These are phyloP conservation scores for Vipera ursinii DNA, from an alignment of 2,797 vertebrate species.

Conservation along the genomic window DNA sequence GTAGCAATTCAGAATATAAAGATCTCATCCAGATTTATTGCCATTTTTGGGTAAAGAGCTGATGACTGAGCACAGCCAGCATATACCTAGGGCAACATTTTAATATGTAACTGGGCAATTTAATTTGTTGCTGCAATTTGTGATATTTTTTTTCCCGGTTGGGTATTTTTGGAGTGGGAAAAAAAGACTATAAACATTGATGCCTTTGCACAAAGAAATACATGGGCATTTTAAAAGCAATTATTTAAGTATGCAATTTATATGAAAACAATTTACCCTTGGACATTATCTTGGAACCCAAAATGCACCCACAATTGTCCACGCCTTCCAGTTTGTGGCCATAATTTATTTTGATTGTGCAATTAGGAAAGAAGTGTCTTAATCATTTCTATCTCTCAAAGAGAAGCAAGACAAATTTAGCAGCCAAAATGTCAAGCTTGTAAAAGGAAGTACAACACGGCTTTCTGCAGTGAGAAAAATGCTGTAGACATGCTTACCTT, in stretches of 20 bases:
- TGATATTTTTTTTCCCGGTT: neutral
- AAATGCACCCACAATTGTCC: constrained; percentile 65
- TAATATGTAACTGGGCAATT: constrained; percentile 51
- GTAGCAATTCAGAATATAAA: constrained; percentile 54
- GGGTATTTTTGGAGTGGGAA: constrained; percentile 10
- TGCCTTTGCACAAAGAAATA: constrained; percentile 62
- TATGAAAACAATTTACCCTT: constrained; percentile 66
- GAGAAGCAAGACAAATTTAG: constrained; percentile 65
- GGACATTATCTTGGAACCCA: constrained; percentile 64
- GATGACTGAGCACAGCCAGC: constrained; percentile 49
- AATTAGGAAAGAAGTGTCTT: constrained; percentile 72
- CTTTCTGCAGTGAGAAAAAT: constrained; percentile 22
- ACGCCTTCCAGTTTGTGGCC: constrained; percentile 65
- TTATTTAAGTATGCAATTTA: constrained; percentile 71
- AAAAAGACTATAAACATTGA: constrained; percentile 48
- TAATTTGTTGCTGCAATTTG: constrained; percentile 54
- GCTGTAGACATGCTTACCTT: constrained; percentile 27
- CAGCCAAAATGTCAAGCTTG: constrained; percentile 50
- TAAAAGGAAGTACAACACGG: constrained; percentile 42
- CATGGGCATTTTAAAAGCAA: constrained; percentile 59
- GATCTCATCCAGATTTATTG: constrained; percentile 54
- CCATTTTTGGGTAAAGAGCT: constrained; percentile 40
- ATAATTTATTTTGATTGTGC: constrained; percentile 73
- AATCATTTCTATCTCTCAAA: constrained; percentile 65
- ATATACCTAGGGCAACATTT: constrained; percentile 47